Percentiles rank a stretch among this genome's conserved stretches.
phyloP scores from a whole-genome alignment of 1,140 invertebrate species.

The Glossosoma conforme region DNA sequence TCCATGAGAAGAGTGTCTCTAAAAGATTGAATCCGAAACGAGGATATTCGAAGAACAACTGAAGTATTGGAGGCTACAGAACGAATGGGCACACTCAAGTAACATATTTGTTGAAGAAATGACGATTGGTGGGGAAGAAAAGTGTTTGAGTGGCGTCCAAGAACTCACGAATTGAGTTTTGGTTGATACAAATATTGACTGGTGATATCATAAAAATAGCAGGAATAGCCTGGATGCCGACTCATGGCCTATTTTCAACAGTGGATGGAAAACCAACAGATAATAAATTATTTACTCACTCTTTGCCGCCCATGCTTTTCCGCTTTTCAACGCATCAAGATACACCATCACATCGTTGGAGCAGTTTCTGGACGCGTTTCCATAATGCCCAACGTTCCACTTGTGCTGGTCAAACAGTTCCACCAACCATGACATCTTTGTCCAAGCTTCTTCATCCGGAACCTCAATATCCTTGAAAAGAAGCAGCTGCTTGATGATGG shows the following conservation, averaged over 20 bases:
- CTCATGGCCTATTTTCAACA: too few relatives aligned
- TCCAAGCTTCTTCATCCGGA: slow-evolving; percentile 14
- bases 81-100: too few relatives aligned
- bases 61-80: too few relatives aligned
- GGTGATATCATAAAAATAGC: not conserved
- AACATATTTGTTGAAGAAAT: too few relatives aligned
- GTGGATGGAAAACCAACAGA: too few relatives aligned
- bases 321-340: slow-evolving; percentile 51
- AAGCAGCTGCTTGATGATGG: slow-evolving; percentile 3
- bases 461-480: not conserved
- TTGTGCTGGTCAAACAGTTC: slow-evolving; percentile 61
- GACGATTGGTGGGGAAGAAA: too few relatives aligned
- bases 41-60: too few relatives aligned
- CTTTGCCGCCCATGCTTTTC: slow-evolving; percentile 63
- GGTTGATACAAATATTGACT: not conserved
- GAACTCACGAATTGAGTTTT: too few relatives aligned
- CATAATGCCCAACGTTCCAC: slow-evolving; percentile 48
- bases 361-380: slow-evolving; percentile 51
- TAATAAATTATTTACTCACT: slow-evolving; percentile 58
- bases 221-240: too few relatives aligned
- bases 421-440: slow-evolving; percentile 58
- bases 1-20: too few relatives aligned
- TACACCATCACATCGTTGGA: slow-evolving; percentile 53
- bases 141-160: too few relatives aligned
- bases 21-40: too few relatives aligned